Base-by-base conservation (phyloP, 2,113 vertebrate species). In the Thinocorus orbignyianus region DNA sequence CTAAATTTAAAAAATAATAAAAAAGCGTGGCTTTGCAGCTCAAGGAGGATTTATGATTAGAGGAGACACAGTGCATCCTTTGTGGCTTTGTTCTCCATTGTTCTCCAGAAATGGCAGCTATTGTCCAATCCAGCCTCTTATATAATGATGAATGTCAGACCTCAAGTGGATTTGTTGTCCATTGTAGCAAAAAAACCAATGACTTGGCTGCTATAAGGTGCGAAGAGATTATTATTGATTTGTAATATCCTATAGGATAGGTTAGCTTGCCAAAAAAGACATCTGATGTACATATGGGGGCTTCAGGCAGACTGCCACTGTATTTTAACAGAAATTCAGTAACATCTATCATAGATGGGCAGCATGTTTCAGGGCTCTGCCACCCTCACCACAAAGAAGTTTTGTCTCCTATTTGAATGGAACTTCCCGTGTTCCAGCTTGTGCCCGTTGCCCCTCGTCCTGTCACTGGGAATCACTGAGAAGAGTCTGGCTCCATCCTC, bases 261-360 rank as follows among this genome's bases (percentile, higher is more conserved):
- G 35, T 68, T 71, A 66, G 35, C 13, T 25, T 20, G 33, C 25
- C 82, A 78, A 57, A 31, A 73, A 5, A 73, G 72, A 68, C 20
- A 81, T 22, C 17, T 33, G 39, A 73, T 44, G 6, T 41, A 65
- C 0, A 2, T 52, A 33, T 11, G 30, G 55, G 68, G 48, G 23
- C 14, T 33, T 84, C 77, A 88, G 1, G 11, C 1, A 3, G 23
- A 17, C 44, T 48, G 46, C 37, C 5, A 4, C n/a, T 62, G 3
- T 42, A 10, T 58, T 93, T 86, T 26, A 48, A 49, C 9, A 31
- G 28, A 52, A 77, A 48, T 65, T 66, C 71, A 58, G 6, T 35
- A 64, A 55, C 10, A 2, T 8, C 1, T 22, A 9, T 31, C 54
- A 33, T 3, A 76, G 0, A 65, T 2, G 4, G 9, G n/a, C n/a